phyloP scores from a whole-genome alignment of 2,888 invertebrate genomes.

The Syrista parreyssii region DNA sequence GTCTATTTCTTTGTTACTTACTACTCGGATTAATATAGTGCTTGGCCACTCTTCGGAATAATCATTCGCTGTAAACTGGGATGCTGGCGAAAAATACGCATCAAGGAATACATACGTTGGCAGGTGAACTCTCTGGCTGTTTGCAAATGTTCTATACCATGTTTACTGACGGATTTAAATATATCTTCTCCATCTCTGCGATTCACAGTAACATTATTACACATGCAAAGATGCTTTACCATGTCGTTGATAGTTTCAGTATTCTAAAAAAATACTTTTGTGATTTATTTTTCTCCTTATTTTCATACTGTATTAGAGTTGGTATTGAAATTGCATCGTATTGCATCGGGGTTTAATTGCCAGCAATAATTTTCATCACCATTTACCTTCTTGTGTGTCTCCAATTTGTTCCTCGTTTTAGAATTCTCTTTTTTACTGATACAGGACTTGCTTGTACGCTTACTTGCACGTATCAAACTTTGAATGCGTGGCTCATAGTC shows the following conservation, averaged over 20 bases:
- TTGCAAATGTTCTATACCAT: constrained; percentile 5
- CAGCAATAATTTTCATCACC: neutral
- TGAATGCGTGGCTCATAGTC: neutral
- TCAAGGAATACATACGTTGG: constrained; percentile 14
- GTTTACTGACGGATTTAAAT: neutral
- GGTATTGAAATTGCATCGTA: no score
- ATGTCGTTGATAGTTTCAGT: neutral
- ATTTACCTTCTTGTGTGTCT: neutral
- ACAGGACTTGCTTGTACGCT: neutral
- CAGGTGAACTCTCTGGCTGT: constrained; percentile 15
- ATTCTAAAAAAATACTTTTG: neutral
- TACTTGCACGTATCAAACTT: neutral
- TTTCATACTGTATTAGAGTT: neutral
- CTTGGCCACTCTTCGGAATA: constrained; percentile 2
- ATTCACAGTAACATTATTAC: neutral
- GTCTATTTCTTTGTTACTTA: neutral
- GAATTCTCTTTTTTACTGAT: neutral
- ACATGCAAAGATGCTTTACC: neutral
- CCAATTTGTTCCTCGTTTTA: neutral
- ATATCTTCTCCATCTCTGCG: neutral
- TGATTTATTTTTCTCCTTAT: neutral
- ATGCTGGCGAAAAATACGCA: constrained; percentile 12
- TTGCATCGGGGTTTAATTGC: neutral
- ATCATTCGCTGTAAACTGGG: constrained; percentile 12
- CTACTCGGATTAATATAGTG: neutral